phyloP scores from a whole-genome alignment of 2,888 invertebrate species.

The Rotaria sp. region DNA sequence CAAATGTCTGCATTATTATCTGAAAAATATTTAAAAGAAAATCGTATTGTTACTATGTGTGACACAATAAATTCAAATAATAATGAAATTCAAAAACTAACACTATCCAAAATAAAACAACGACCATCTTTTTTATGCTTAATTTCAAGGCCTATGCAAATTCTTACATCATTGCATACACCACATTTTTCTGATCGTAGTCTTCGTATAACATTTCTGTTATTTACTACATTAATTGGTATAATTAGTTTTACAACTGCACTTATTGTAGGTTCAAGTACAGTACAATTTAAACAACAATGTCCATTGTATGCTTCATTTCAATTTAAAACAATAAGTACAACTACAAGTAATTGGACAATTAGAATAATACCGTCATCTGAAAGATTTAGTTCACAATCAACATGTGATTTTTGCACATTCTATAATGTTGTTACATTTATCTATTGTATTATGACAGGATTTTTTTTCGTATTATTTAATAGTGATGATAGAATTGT shows the following conservation, averaged over 20 bases:
- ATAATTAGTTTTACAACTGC: not conserved
- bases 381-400: not conserved
- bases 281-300: conserved; percentile 24
- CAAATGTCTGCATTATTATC: not conserved
- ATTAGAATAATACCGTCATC: not conserved
- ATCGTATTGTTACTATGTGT: not conserved
- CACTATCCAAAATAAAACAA: not conserved
- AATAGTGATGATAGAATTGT: not conserved
- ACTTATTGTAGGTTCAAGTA: conserved; percentile 1
- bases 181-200: not conserved
- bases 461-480: conserved; percentile 20
- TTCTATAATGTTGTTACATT: not conserved
- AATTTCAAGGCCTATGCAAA: not conserved
- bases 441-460: conserved; percentile 4
- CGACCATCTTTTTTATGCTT: not conserved
- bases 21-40: not conserved
- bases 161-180: not conserved
- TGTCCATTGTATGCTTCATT: not conserved
- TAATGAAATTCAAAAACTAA: not conserved
- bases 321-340: not conserved
- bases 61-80: not conserved
- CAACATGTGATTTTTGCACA: conserved; percentile 11
- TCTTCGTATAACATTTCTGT: not conserved
- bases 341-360: not conserved
- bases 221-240: not conserved